Evolutionary conservation across 2,888 invertebrate genomes (phyloP).

Genomic region (Halictus ligatus): DNA sequence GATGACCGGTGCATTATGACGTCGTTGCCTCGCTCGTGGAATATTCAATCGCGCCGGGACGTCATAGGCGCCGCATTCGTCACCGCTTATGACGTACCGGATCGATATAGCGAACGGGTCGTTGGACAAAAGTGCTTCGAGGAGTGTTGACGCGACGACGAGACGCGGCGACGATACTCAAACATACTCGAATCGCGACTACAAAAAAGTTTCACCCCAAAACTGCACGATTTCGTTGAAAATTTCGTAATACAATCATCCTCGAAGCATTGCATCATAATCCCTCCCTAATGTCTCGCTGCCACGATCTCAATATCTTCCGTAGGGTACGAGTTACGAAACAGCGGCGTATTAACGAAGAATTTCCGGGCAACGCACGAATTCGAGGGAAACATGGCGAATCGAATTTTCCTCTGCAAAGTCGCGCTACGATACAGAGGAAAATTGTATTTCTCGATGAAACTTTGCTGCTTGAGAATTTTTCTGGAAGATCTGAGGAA

Average conservation of each 20-base stretch:
- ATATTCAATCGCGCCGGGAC: conserved; percentile 62
- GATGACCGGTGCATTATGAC: conserved; percentile 57
- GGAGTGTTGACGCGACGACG: neutral
- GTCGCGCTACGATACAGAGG: neutral
- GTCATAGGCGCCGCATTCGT: conserved; percentile 61
- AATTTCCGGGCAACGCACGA: neutral
- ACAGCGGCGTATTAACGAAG: neutral
- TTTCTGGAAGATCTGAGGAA: neutral
- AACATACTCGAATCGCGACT: neutral
- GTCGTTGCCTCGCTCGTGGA: conserved; percentile 49
- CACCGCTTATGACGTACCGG: conserved; percentile 49
- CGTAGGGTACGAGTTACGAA: neutral
- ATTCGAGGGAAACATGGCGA: neutral
- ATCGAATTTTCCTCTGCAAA: neutral
- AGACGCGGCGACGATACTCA: neutral
- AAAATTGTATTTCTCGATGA: neutral
- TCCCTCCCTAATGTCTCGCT: neutral
- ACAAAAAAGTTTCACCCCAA: neutral
- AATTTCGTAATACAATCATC: neutral
- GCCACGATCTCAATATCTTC: neutral
- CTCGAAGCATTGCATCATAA: neutral
- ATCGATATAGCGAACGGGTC: conserved; percentile 49
- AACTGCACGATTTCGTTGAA: neutral
- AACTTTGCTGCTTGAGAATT: neutral
- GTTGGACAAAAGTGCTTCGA: conserved; percentile 28